Base-by-base conservation (phyloP, 2,113 vertebrate genomes). In the Gallinago jamesoni region DNA sequence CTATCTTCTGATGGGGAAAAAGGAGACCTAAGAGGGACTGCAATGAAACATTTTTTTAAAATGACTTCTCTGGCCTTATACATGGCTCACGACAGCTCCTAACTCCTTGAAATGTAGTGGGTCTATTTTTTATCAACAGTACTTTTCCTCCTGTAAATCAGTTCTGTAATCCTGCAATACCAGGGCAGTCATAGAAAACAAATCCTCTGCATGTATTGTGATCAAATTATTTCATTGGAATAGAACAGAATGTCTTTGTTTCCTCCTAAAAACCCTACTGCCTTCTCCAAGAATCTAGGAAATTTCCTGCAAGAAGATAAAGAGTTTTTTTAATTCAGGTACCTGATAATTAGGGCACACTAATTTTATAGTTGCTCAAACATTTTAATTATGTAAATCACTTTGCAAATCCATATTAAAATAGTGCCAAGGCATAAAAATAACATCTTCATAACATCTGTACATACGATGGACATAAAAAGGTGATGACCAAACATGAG, bases 11-110 rank as follows among this genome's bases (percentile, higher is more conserved):
- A 10, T 62, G 20, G 31, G 14, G 33, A 47, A 70, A 74, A 35
- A 28, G 7, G 52, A 47, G 60, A 59, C 12, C 20, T 43, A 45
- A 60, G 27, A 43, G 30, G 43, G 11, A 9, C 24, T 82, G 31
- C 3, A 31, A 15, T 27, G n/a, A 57, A 23, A 2, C 1, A 53
- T 30, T 55, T 37, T 24, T 17, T 6, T 4, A 3, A 4, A 10
- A 25, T 35, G 70, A 20, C 3, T 75, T 69, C 3, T 57, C 62
- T 79, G 41, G 9, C 35, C 9, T 72, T 79, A 5, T 56, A 16
- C 37, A 53, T 8, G 14, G 17, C 27, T 11, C 35, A 56, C 33
- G 30, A 59, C 7, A 67, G 41, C 5, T 14, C 33, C 18, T 37
- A 77, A 31, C 17, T 75, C 35, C 50, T 23, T 57, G 39, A 84